A percentile compares a stretch with the other conserved stretches of the same genome.
These are phyloP conservation scores for Silurus asotus DNA, from an alignment of 2,113 vertebrate species.

Conservation along the genomic window DNA sequence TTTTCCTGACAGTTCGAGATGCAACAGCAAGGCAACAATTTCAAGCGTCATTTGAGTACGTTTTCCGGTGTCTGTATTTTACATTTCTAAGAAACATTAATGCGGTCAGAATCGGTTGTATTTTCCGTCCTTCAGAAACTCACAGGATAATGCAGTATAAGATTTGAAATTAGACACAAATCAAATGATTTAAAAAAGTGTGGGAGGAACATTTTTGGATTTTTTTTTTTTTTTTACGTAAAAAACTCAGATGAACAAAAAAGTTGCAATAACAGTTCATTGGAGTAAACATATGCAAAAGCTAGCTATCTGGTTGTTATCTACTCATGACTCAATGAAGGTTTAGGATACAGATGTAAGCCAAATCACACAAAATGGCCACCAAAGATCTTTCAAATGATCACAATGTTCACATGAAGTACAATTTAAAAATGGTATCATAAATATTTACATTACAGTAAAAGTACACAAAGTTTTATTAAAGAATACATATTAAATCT, in stretches of 20 bases:
- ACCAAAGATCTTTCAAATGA: background rate
- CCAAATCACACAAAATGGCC: background rate
- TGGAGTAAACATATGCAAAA: background rate
- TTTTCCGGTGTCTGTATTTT: background rate
- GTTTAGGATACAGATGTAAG: background rate
- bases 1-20: slow-evolving; percentile 7
- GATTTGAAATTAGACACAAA: background rate
- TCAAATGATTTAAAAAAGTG: background rate
- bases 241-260: background rate
- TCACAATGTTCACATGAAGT: too few species aligned
- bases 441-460: too few species aligned
- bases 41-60: background rate
- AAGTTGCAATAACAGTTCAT: too few species aligned
- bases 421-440: too few species aligned
- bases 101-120: background rate
- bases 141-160: background rate
- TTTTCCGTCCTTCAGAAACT: background rate
- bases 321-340: background rate
- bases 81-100: too few species aligned
- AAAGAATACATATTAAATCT: too few species aligned
- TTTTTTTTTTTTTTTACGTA: too few species aligned
- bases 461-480: too few species aligned
- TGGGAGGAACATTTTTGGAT: too few species aligned
- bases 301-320: background rate
- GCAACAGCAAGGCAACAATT: background rate